These are phyloP conservation scores for Myotis pilosus DNA, from an alignment of 2,797 vertebrate genomes.

Conservation along the genomic window DNA sequence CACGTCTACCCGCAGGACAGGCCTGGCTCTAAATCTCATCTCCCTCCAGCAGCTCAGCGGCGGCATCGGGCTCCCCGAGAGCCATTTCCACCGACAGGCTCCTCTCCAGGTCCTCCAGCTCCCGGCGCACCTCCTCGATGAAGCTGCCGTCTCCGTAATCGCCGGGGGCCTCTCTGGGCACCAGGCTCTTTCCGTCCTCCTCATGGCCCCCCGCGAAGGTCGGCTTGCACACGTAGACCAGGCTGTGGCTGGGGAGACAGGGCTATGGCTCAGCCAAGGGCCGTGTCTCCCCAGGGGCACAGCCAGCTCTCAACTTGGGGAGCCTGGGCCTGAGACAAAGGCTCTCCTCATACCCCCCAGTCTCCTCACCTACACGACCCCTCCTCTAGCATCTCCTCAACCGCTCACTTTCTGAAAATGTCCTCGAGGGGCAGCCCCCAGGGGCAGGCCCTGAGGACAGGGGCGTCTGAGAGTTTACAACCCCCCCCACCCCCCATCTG, in stretches of 20 bases:
- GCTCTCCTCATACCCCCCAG: rapidly evolving
- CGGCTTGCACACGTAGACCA: slow-evolving; percentile 79
- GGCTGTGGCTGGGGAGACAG: slow-evolving; percentile 75
- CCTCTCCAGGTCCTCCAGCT: slow-evolving; percentile 79
- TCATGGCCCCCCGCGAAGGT: slow-evolving; percentile 61
- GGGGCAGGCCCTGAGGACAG: not conserved
- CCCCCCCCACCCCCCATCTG: too few species aligned
- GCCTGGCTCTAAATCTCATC: slow-evolving; percentile 78
- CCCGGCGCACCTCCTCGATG: slow-evolving; percentile 76
- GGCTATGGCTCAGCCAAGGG: not conserved
- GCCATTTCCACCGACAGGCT: slow-evolving; percentile 58
- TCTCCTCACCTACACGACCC: not conserved
- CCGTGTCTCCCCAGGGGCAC: not conserved
- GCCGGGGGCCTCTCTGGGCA: slow-evolving; percentile 59
- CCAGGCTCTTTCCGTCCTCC: slow-evolving; percentile 61
- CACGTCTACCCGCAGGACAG: slow-evolving; percentile 76
- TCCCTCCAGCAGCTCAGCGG: slow-evolving; percentile 65
- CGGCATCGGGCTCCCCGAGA: slow-evolving; percentile 58
- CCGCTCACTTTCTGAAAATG: not conserved
- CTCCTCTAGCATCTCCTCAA: not conserved
- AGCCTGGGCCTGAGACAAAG: not conserved
- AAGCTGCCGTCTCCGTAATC: slow-evolving; percentile 77
- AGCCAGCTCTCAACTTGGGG: too few species aligned
- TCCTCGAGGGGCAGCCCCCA: not conserved
- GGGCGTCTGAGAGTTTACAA: not conserved